These are phyloP conservation scores for Echinops telfairi DNA, from an alignment of 2,113 vertebrate species.

Conservation along the genomic window DNA sequence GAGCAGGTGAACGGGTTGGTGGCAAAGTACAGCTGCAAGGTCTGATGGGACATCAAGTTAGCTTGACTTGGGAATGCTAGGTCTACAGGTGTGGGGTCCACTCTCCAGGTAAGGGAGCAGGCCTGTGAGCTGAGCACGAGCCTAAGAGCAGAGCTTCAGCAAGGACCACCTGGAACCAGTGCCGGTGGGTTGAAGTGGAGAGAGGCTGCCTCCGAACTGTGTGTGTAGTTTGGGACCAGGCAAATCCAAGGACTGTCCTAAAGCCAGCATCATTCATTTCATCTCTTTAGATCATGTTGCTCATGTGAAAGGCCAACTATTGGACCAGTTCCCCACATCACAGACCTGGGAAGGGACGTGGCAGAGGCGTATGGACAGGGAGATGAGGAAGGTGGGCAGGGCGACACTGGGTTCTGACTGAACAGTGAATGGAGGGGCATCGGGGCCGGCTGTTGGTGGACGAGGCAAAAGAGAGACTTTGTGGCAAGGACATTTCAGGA, in stretches of 20 bases:
- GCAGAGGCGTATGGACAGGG: not conserved
- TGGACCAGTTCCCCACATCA: conserved; percentile 22
- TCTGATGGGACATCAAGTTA: not conserved
- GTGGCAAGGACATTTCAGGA: not conserved
- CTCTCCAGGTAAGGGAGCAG: not conserved
- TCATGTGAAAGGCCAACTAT: not conserved
- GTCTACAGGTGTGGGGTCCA: not conserved
- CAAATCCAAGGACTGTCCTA: not conserved
- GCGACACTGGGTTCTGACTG: conserved; percentile 4
- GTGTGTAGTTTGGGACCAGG: not conserved
- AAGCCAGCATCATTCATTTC: not conserved
- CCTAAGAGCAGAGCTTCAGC: not conserved
- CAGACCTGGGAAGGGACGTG: not conserved
- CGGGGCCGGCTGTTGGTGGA: not conserved
- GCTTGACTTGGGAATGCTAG: not conserved
- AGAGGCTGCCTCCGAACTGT: not conserved
- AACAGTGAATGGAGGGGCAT: not conserved
- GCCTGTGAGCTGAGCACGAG: not conserved
- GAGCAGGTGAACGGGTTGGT: not conserved
- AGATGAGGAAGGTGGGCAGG: conserved; percentile 33
- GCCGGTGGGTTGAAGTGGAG: not conserved
- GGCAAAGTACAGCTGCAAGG: not conserved
- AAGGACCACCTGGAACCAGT: not conserved
- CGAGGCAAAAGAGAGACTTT: not conserved
- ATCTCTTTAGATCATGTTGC: conserved; percentile 51